Evolutionary conservation across 2,888 invertebrate genomes (phyloP).

Genomic region (Oscheius sp.): DNA sequence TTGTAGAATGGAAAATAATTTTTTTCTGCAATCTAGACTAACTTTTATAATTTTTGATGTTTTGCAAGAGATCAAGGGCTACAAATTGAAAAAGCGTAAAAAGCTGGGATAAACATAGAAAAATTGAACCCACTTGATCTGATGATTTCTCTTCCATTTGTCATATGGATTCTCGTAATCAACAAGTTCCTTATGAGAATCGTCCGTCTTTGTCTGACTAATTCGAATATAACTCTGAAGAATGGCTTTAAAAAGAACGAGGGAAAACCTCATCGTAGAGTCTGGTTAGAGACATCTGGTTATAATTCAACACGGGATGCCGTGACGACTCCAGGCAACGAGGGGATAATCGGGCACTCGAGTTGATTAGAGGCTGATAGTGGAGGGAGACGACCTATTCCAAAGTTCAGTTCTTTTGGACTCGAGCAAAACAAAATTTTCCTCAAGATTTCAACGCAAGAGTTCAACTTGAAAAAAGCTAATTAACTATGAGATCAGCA

Average conservation of each 20-base stretch:
- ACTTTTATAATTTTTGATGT: neutral
- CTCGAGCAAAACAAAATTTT: too few relatives aligned
- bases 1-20: neutral
- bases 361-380: neutral
- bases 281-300: slow-evolving; percentile 2
- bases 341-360: neutral
- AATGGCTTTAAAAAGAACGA: neutral
- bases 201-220: slow-evolving; percentile 6
- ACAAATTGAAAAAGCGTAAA: too few relatives aligned
- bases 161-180: slow-evolving; percentile 43
- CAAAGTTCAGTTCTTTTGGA: too few relatives aligned
- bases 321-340: neutral
- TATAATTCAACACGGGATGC: neutral
- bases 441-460: too few relatives aligned
- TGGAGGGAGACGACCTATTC: neutral
- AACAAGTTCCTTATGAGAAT: slow-evolving; percentile 8
- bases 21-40: neutral
- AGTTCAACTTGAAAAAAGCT: too few relatives aligned
- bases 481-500: too few relatives aligned
- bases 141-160: slow-evolving; percentile 38
- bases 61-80: neutral
- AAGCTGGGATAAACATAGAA: too few relatives aligned
- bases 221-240: slow-evolving; percentile 12
- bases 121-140: neutral
- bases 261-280: neutral